phyloP scores from a whole-genome alignment of 1,140 invertebrate genomes.

The Caenorhabditis inopinata region DNA sequence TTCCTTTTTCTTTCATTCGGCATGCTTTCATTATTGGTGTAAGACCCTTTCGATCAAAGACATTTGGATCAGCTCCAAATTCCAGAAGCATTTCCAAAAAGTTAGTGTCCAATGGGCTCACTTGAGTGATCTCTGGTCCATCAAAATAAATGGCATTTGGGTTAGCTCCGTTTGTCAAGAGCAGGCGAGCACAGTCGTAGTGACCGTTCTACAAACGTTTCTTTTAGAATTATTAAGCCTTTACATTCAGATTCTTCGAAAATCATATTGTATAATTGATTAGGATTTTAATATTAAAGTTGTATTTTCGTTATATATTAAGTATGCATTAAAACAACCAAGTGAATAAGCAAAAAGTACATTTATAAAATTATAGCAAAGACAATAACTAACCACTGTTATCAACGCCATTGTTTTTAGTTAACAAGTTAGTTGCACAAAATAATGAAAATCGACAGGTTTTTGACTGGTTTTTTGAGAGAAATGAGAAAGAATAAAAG shows the following conservation, averaged over 20 bases:
- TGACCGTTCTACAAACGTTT: constrained; percentile 28
- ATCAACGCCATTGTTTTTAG: not conserved
- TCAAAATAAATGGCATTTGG: constrained; percentile 70
- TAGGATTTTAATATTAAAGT: no score
- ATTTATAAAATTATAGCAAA: no score
- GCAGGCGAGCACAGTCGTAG: constrained; percentile 76
- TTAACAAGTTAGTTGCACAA: no score
- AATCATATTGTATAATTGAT: no score
- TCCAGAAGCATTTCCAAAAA: constrained; percentile 48
- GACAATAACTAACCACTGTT: not conserved
- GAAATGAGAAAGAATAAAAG: not conserved
- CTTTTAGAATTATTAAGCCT: no score
- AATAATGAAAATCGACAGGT: no score
- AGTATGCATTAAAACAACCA: no score
- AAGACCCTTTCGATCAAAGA: constrained; percentile 51
- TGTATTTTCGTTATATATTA: no score
- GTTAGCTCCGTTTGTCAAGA: constrained; percentile 74
- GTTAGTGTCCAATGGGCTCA: constrained; percentile 48
- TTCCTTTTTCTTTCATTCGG: constrained; percentile 48
- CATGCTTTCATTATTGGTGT: constrained; percentile 53
- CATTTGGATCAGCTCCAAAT: constrained; percentile 52
- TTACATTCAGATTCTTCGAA: no score
- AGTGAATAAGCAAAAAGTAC: no score
- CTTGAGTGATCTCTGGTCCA: constrained; percentile 51
- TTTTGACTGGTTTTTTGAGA: not conserved